Evolutionary conservation across 2,113 vertebrate genomes (phyloP).

Genomic region (Ginglymostoma cirratum): DNA sequence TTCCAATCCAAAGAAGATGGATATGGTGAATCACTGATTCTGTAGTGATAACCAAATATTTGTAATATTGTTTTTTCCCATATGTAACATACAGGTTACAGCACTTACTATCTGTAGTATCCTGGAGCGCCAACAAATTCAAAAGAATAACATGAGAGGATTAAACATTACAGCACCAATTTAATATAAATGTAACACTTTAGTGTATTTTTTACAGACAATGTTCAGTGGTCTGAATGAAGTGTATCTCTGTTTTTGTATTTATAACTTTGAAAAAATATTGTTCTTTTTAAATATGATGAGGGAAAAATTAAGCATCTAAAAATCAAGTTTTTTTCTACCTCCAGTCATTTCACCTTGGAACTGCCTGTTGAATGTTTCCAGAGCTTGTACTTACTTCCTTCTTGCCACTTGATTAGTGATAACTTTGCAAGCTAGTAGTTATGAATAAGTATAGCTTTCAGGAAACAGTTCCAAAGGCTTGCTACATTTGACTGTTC

Average conservation of each 20-base stretch:
- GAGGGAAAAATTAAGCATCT: background rate
- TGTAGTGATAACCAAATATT: background rate
- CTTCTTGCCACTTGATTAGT: too few species aligned
- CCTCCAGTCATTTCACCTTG: background rate
- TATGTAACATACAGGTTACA: background rate
- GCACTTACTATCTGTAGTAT: background rate
- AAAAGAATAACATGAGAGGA: background rate
- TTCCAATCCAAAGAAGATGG: background rate
- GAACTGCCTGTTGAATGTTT: background rate
- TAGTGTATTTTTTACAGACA: too few species aligned
- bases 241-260: background rate
- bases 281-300: background rate
- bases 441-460: too few species aligned
- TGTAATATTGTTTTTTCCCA: background rate
- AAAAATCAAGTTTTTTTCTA: background rate
- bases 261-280: background rate
- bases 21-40: background rate
- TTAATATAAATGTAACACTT: background rate
- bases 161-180: background rate
- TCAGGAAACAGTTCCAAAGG: too few species aligned
- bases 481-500: too few species aligned
- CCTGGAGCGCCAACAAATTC: background rate
- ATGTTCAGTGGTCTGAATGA: background rate
- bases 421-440: too few species aligned
- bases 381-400: background rate